Conservation (phyloP, 1,140 invertebrate species). For the Penaeus japonicus region DNA sequence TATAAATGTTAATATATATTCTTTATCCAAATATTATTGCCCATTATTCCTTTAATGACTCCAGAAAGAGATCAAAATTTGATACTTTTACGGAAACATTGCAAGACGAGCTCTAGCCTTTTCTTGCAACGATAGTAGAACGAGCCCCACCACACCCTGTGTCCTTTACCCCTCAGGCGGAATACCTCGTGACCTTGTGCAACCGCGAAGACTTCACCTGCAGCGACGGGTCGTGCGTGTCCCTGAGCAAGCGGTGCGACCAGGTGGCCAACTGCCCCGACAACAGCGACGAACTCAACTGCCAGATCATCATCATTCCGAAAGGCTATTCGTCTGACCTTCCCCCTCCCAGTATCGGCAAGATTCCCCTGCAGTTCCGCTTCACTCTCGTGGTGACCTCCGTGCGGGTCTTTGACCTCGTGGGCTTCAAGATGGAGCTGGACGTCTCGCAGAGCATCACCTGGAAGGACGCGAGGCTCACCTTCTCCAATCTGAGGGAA, state of each 20-base stretch:
- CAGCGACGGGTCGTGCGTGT: conserved; percentile 60
- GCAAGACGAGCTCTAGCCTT: no score
- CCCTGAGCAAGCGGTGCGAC: conserved; percentile 49
- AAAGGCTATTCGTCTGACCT: neutral
- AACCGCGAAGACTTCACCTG: conserved; percentile 58
- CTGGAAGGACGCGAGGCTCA: neutral
- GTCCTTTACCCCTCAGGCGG: neutral
- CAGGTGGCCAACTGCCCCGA: conserved; percentile 50
- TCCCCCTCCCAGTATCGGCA: neutral
- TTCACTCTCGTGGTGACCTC: neutral
- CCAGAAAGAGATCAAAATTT: no score
- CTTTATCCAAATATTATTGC: no score
- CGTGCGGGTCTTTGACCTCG: neutral
- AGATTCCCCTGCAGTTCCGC: neutral
- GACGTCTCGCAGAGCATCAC: neutral
- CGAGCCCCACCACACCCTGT: no score
- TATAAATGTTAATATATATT: no score
- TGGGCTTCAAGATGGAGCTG: neutral
- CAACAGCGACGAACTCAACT: neutral
- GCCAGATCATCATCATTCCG: neutral
- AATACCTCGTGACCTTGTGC: neutral
- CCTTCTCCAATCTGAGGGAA: neutral
- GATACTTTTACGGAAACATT: no score
- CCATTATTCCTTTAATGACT: no score
- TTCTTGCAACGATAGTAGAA: no score